Conservation (phyloP, 37 sponge, comb jelly and placozoan genomes). For the Crambe crambe region DNA sequence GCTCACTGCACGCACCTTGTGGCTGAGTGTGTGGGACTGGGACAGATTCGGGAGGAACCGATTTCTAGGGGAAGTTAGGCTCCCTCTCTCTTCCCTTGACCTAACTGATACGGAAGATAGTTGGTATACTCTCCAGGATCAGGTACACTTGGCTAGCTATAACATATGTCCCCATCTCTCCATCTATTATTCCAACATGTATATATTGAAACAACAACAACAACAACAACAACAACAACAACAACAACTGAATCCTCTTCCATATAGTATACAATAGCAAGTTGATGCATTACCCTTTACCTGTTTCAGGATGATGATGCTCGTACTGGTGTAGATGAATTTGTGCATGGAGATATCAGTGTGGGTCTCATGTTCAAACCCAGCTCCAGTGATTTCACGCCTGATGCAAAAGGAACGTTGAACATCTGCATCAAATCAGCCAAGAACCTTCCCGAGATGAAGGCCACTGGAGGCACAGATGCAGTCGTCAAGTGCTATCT, state of each 20-base stretch:
- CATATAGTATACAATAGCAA: too few relatives aligned
- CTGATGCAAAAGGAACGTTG: conserved; percentile 22
- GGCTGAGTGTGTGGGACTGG: conserved; percentile 80
- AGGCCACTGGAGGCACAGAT: background rate
- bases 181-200: too few relatives aligned
- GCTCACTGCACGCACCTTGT: conserved; percentile 36
- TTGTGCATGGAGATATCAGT: background rate
- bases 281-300: too few relatives aligned
- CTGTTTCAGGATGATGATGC: background rate
- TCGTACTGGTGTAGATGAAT: conserved; percentile 2
- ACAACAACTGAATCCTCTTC: too few relatives aligned
- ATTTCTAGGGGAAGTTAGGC: conserved; percentile 70
- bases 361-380: conserved; percentile 31
- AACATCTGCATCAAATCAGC: conserved; percentile 45
- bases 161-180: background rate
- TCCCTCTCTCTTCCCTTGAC: conserved; percentile 55
- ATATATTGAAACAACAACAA: too few relatives aligned
- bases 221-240: too few relatives aligned
- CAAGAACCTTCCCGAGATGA: conserved; percentile 18
- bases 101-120: conserved; percentile 38
- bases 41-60: conserved; percentile 75
- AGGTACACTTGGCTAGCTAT: conserved; percentile 39
- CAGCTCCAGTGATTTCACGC: background rate
- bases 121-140: conserved; percentile 69
- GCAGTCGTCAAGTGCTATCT: conserved; percentile 40